phyloP scores from a whole-genome alignment of 2,888 invertebrate species.

The Clusia tigrina region DNA sequence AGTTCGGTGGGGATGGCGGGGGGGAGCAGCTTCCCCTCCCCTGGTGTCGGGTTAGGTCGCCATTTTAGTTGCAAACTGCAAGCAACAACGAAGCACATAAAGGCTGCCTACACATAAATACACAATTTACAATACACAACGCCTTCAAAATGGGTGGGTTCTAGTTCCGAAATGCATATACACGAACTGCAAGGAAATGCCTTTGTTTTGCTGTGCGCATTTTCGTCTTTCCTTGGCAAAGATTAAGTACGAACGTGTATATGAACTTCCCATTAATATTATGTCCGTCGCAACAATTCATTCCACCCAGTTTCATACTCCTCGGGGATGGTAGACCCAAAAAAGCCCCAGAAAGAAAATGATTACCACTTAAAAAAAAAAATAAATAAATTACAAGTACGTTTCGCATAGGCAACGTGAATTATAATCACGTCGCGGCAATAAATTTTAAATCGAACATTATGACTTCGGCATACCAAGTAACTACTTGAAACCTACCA shows the following conservation, averaged over 20 bases:
- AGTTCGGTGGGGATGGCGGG: no score
- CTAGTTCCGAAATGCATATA: not conserved
- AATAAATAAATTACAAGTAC: slow-evolving; percentile 28
- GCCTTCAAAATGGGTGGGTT: slow-evolving; percentile 1
- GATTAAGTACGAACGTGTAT: no score
- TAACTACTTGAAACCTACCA: slow-evolving; percentile 10
- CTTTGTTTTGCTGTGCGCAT: no score
- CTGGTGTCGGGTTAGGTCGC: no score
- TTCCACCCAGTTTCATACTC: no score
- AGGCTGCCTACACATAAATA: no score
- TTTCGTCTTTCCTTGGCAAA: no score
- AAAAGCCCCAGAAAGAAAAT: slow-evolving; percentile 2
- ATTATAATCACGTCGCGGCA: slow-evolving; percentile 62
- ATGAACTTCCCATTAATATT: no score
- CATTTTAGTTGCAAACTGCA: not conserved
- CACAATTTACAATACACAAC: not conserved
- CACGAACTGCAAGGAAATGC: no score
- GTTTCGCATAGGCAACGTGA: slow-evolving; percentile 39
- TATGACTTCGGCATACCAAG: slow-evolving; percentile 51
- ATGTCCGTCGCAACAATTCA: no score
- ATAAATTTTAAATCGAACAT: slow-evolving; percentile 59
- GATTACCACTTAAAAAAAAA: not conserved
- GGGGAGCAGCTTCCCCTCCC: no score
- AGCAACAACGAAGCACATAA: not conserved
- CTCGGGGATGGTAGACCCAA: not conserved